Conservation (phyloP, 2,113 vertebrate species). For the Dromaius novaehollandiae region DNA sequence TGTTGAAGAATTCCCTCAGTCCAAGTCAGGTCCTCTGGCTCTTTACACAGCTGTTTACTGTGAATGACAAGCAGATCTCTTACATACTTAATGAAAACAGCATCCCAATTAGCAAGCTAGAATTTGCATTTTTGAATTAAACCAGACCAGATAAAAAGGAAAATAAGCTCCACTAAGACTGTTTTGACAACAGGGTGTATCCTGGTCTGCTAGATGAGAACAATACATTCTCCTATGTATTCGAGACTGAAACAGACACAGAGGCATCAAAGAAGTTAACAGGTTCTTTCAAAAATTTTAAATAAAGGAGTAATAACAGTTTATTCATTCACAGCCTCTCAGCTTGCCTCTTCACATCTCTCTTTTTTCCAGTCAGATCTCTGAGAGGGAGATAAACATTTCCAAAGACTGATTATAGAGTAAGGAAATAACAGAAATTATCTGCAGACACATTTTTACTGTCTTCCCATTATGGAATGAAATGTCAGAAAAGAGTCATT, state of each 20-base stretch:
- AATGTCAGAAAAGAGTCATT: not conserved
- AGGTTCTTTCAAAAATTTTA: not conserved
- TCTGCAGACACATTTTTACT: no score
- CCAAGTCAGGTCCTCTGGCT: not conserved
- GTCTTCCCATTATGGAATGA: not conserved
- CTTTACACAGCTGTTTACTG: not conserved
- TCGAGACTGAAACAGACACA: not conserved
- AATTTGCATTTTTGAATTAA: conserved; percentile 3
- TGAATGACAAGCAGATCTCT: not conserved
- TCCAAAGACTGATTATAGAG: not conserved
- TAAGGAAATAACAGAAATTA: not conserved
- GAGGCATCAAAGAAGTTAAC: not conserved
- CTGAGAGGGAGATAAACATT: not conserved
- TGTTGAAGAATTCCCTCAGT: not conserved
- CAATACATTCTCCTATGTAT: not conserved
- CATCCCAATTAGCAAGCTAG: not conserved
- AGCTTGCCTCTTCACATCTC: not conserved
- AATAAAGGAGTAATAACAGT: not conserved
- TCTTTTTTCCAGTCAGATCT: not conserved
- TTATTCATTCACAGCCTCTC: not conserved
- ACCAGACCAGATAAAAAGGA: not conserved
- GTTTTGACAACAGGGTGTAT: not conserved
- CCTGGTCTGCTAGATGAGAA: not conserved
- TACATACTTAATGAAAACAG: not conserved
- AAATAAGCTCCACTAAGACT: not conserved